Evolutionary conservation across 2,888 invertebrate genomes (phyloP).

Genomic region (Lymantria dispar): DNA sequence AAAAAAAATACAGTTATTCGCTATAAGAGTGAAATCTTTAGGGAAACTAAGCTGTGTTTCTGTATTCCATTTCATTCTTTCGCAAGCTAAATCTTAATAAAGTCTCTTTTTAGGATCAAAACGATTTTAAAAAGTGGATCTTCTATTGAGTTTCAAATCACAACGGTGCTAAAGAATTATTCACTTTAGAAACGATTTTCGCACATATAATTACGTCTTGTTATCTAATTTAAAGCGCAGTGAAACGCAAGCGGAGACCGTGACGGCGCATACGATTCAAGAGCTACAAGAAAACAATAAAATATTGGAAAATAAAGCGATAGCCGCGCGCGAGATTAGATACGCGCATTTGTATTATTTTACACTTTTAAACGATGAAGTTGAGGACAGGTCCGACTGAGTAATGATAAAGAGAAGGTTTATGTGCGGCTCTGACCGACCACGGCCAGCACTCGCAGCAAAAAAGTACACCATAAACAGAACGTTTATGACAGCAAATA

Average conservation of each 20-base stretch:
- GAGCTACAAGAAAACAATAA: slow-evolving; percentile 29
- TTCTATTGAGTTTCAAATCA: too few species aligned
- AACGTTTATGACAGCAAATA: slow-evolving; percentile 81
- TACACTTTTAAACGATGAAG: slow-evolving; percentile 27
- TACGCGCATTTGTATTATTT: slow-evolving; percentile 17
- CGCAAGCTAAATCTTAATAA: too few species aligned
- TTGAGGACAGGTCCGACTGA: slow-evolving; percentile 51
- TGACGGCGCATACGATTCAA: slow-evolving; percentile 26
- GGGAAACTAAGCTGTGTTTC: too few species aligned
- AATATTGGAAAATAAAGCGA: slow-evolving; percentile 32
- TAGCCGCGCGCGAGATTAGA: slow-evolving; percentile 20
- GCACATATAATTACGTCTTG: neutral
- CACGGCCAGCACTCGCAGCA: slow-evolving; percentile 39
- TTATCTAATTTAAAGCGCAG: slow-evolving; percentile 6
- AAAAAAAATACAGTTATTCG: too few species aligned
- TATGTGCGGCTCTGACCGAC: slow-evolving; percentile 60
- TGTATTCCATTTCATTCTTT: too few species aligned
- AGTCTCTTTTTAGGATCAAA: too few species aligned
- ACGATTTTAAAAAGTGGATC: too few species aligned
- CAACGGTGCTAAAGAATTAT: too few species aligned
- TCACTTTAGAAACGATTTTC: too few species aligned
- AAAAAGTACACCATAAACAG: slow-evolving; percentile 80
- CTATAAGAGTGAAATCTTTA: too few species aligned
- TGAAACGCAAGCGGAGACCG: slow-evolving; percentile 3
- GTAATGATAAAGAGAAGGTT: slow-evolving; percentile 64